These are phyloP conservation scores for Andricus curvator DNA, from an alignment of 2,888 invertebrate genomes.

Conservation along the genomic window DNA sequence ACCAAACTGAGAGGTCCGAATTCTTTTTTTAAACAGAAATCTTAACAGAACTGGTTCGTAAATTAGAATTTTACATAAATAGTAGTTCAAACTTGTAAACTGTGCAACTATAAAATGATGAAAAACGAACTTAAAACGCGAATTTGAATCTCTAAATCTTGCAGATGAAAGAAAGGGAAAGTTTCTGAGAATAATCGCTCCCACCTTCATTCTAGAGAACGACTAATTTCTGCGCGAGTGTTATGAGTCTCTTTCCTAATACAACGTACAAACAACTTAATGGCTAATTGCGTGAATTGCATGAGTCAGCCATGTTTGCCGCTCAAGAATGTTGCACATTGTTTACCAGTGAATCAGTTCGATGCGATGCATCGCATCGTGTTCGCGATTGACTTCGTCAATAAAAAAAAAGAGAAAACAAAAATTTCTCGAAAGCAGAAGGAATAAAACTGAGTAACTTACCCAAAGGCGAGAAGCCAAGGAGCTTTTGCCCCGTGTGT, in stretches of 20 bases:
- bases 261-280: constrained; percentile 39
- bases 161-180: constrained; percentile 7
- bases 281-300: constrained; percentile 49
- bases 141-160: neutral
- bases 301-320: constrained; percentile 53
- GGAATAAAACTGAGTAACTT: constrained; percentile 54
- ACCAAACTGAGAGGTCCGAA: too few species aligned
- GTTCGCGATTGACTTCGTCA: neutral
- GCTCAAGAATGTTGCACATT: constrained; percentile 48
- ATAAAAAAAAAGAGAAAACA: constrained; percentile 23
- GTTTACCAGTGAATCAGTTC: constrained; percentile 49
- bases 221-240: neutral
- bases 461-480: constrained; percentile 74
- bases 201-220: constrained; percentile 8
- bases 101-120: neutral
- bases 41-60: neutral
- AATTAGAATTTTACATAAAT: neutral
- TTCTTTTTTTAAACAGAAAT: neutral
- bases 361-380: constrained; percentile 33
- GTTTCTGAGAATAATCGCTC: constrained; percentile 3
- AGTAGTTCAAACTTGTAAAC: neutral
- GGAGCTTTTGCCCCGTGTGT: constrained; percentile 80
- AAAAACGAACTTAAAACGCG: neutral
- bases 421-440: neutral
- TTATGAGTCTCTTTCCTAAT: constrained; percentile 22